phyloP scores from a whole-genome alignment of 2,113 vertebrate genomes.

The Beaufortia kweichowensis region DNA sequence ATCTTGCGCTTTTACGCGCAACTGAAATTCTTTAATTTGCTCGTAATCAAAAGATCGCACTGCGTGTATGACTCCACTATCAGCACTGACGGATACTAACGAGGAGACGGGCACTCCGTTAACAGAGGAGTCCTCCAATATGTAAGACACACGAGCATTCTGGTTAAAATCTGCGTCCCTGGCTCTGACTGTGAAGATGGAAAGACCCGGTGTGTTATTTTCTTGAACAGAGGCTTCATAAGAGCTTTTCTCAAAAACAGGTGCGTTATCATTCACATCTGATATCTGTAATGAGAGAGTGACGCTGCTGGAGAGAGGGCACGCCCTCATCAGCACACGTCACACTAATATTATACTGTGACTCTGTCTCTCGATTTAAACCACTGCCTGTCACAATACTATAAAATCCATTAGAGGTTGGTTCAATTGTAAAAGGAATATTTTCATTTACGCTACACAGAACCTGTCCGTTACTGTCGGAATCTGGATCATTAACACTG shows the following conservation, averaged over 20 bases:
- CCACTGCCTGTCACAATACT: conserved; percentile 29
- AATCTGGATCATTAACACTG: conserved; percentile 63
- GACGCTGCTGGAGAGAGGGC: conserved; percentile 51
- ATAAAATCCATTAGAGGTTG: conserved; percentile 63
- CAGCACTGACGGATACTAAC: conserved; percentile 59
- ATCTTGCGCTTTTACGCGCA: conserved; percentile 55
- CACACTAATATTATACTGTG: conserved; percentile 68
- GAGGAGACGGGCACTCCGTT: conserved; percentile 35
- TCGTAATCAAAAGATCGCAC: conserved; percentile 61
- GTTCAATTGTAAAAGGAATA: conserved; percentile 56
- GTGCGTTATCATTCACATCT: conserved; percentile 57
- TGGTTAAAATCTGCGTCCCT: conserved; percentile 52
- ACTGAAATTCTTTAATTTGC: conserved; percentile 48
- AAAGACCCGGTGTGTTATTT: conserved; percentile 52
- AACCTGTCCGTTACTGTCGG: conserved; percentile 60
- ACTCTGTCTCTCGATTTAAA: conserved; percentile 72
- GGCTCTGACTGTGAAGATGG: conserved; percentile 54
- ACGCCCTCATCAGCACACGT: conserved; percentile 46
- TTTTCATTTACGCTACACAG: conserved; percentile 48
- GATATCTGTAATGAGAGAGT: conserved; percentile 54
- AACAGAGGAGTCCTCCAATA: conserved; percentile 47
- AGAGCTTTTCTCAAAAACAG: conserved; percentile 50
- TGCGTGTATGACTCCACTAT: conserved; percentile 51
- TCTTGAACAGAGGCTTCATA: conserved; percentile 46
- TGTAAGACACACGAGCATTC: conserved; percentile 53